phyloP scores from a whole-genome alignment of 2,888 invertebrate genomes.

The Gerris lacustris region DNA sequence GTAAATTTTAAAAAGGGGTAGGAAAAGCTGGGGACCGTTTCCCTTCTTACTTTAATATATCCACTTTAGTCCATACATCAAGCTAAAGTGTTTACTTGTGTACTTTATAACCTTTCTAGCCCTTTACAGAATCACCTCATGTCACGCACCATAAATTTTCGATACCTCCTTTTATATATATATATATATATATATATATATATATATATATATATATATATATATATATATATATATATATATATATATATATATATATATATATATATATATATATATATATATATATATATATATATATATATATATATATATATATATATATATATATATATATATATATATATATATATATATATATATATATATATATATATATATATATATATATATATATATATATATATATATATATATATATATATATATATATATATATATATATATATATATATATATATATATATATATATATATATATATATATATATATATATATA shows the following conservation, averaged over 20 bases:
- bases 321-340: constrained; percentile 11
- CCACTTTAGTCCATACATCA: no score
- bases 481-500: neutral
- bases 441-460: constrained; percentile 9
- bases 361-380: constrained; percentile 12
- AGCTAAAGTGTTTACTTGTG: no score
- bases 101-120: no score
- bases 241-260: neutral
- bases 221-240: constrained; percentile 2
- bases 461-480: constrained; percentile 10
- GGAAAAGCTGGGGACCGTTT: no score
- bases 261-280: neutral
- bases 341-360: constrained; percentile 13
- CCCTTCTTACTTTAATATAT: no score
- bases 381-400: constrained; percentile 1
- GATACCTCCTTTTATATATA: neutral
- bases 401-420: neutral
- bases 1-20: no score
- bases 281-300: constrained; percentile 1
- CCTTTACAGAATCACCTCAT: no score
- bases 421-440: neutral
- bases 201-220: constrained; percentile 1
- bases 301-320: constrained; percentile 1
- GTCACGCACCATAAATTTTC: no score
- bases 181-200: no score